These are phyloP conservation scores for Macrostomum lignano DNA, from an alignment of 1,140 invertebrate species.

Conservation along the genomic window DNA sequence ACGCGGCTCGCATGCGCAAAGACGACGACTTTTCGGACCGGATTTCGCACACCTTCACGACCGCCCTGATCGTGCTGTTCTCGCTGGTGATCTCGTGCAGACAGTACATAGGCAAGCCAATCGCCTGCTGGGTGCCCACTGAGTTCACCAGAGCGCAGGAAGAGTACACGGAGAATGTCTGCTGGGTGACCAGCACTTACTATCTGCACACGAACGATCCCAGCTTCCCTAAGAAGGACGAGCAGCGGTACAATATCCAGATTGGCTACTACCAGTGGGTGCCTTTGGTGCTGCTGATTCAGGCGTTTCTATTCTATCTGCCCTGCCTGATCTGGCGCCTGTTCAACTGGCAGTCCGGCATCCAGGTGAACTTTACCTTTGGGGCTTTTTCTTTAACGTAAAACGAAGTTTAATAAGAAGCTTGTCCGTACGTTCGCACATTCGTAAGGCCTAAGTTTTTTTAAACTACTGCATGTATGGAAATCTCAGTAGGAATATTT, in stretches of 20 bases:
- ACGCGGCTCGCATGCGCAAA: conserved; percentile 12
- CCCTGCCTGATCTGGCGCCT: conserved; percentile 21
- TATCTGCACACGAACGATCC: conserved; percentile 11
- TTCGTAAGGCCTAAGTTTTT: no score
- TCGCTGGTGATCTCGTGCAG: conserved; percentile 30
- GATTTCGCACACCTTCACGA: conserved; percentile 31
- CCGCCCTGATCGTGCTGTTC: conserved; percentile 30
- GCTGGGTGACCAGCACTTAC: conserved; percentile 28
- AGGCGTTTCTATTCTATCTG: conserved; percentile 25
- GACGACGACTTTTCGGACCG: conserved; percentile 33
- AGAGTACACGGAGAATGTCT: conserved; percentile 22
- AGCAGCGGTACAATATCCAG: background rate
- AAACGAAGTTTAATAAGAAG: no score
- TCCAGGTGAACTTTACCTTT: background rate
- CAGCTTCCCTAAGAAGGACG: background rate
- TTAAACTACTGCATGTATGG: no score
- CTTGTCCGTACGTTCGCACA: no score
- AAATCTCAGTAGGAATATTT: no score
- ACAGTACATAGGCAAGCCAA: conserved; percentile 33
- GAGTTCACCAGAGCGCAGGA: conserved; percentile 11
- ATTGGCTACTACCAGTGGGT: conserved; percentile 30
- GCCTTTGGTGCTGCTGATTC: conserved; percentile 24
- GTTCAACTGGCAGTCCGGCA: conserved; percentile 5
- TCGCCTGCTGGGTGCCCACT: conserved; percentile 22
- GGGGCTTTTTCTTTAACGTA: background rate